phyloP scores from a whole-genome alignment of 2,888 invertebrate genomes.

The Arge pagana region DNA sequence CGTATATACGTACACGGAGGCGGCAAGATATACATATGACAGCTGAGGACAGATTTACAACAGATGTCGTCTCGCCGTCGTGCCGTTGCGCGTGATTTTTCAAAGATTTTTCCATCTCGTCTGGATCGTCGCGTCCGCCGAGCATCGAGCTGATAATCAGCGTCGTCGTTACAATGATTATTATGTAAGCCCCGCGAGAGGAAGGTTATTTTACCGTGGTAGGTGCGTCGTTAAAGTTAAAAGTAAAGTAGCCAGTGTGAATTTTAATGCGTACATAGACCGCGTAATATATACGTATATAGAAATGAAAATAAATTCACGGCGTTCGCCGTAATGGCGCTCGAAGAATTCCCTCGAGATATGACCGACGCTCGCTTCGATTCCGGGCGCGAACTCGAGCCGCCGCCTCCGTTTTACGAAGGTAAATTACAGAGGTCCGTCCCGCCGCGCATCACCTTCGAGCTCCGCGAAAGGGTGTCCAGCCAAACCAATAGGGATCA shows the following conservation, averaged over 20 bases:
- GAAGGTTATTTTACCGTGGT: too few species aligned
- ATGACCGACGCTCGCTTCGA: not conserved
- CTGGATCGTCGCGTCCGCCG: too few species aligned
- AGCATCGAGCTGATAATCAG: too few species aligned
- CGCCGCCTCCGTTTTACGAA: slow-evolving; percentile 48
- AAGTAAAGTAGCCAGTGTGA: too few species aligned
- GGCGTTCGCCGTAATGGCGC: not conserved
- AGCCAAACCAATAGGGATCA: too few species aligned
- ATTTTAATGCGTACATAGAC: too few species aligned
- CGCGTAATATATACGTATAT: too few species aligned
- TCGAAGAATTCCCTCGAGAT: too few species aligned
- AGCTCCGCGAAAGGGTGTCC: slow-evolving; percentile 35
- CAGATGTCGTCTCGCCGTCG: slow-evolving; percentile 20
- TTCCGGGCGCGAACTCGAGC: slow-evolving; percentile 15
- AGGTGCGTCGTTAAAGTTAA: too few species aligned
- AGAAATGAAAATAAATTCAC: not conserved
- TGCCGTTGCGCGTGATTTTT: slow-evolving; percentile 14
- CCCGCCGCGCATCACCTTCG: slow-evolving; percentile 49
- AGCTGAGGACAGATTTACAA: slow-evolving; percentile 22
- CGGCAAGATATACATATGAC: slow-evolving; percentile 2
- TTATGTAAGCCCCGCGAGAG: too few species aligned
- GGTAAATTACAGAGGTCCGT: slow-evolving; percentile 56
- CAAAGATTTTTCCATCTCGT: not conserved
- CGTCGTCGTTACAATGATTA: too few species aligned
- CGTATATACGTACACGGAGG: not conserved